A percentile compares a stretch with the other conserved stretches of the same genome.
Evolutionary conservation across 1,140 invertebrate species (phyloP).

Genomic region (Papilio polyxenes): DNA sequence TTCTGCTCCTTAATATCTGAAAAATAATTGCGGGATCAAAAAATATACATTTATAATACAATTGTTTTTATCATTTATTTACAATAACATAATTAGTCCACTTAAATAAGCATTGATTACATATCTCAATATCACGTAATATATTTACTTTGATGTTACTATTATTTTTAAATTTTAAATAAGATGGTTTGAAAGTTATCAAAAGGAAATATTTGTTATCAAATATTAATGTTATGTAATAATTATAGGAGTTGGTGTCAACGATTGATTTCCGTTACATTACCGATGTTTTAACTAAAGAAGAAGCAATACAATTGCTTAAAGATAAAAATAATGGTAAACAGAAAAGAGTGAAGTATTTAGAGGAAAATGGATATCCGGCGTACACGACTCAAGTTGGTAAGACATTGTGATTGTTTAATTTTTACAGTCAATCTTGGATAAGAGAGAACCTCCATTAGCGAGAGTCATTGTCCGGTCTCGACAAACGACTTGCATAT

Average conservation of each 20-base stretch:
- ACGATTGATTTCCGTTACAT: constrained; percentile 93
- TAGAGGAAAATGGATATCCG: constrained; percentile 85
- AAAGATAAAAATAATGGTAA: constrained; percentile 82
- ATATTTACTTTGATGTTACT: not conserved
- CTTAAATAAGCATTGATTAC: not conserved
- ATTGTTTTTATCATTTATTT: constrained; percentile 23
- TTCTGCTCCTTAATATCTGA: too few species aligned
- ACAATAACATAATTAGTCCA: not conserved
- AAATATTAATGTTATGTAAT: constrained; percentile 40
- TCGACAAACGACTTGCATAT: too few species aligned
- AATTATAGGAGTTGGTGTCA: constrained; percentile 84
- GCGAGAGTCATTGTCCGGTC: too few species aligned
- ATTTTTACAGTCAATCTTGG: not conserved
- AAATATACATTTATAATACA: not conserved
- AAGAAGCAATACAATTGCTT: constrained; percentile 90
- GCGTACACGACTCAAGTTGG: constrained; percentile 90
- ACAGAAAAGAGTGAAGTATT: constrained; percentile 81
- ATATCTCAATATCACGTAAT: not conserved
- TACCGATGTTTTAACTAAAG: constrained; percentile 89
- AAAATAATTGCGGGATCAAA: too few species aligned
- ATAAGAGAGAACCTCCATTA: too few species aligned
- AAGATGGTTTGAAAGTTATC: not conserved
- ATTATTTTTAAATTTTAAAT: not conserved
- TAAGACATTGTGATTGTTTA: constrained; percentile 53
- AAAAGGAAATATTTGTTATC: not conserved